Percentiles rank a stretch among this genome's conserved stretches.
Conservation (phyloP, 2,888 invertebrate species). For the Fabriciana adippe region DNA sequence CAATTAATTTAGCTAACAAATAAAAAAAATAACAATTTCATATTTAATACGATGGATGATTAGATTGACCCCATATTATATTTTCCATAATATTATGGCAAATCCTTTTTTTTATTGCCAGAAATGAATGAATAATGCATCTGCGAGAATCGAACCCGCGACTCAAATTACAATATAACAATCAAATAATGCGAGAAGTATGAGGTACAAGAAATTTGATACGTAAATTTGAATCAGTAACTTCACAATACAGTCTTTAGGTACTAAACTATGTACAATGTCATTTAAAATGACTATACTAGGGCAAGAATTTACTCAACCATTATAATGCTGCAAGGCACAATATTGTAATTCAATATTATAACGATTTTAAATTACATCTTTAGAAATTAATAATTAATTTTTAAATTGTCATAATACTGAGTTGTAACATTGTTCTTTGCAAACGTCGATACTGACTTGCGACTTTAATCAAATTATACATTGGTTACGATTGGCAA, state of each 20-base stretch:
- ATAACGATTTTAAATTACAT: no score
- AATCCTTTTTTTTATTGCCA: background rate
- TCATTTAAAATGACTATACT: slow-evolving; percentile 67
- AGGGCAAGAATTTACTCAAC: slow-evolving; percentile 28
- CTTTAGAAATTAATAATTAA: no score
- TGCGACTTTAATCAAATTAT: slow-evolving; percentile 16
- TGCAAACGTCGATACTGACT: no score
- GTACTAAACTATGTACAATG: slow-evolving; percentile 76
- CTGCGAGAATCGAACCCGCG: slow-evolving; percentile 10
- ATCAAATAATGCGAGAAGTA: slow-evolving; percentile 19
- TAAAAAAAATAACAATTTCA: no score
- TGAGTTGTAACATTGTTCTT: no score
- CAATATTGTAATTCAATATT: no score
- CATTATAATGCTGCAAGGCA: background rate
- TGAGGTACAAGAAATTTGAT: slow-evolving; percentile 40
- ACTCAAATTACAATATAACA: slow-evolving; percentile 10
- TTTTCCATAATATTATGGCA: background rate
- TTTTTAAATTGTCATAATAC: no score
- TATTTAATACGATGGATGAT: no score
- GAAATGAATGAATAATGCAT: background rate
- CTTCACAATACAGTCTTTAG: slow-evolving; percentile 74
- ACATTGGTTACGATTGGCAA: slow-evolving; percentile 28
- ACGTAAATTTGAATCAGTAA: slow-evolving; percentile 36
- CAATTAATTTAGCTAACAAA: no score
- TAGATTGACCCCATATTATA: background rate